Percentiles rank a stretch among this genome's conserved stretches.
Evolutionary conservation across 2,113 vertebrate species (phyloP).

Genomic region (Oryzias woworae): DNA sequence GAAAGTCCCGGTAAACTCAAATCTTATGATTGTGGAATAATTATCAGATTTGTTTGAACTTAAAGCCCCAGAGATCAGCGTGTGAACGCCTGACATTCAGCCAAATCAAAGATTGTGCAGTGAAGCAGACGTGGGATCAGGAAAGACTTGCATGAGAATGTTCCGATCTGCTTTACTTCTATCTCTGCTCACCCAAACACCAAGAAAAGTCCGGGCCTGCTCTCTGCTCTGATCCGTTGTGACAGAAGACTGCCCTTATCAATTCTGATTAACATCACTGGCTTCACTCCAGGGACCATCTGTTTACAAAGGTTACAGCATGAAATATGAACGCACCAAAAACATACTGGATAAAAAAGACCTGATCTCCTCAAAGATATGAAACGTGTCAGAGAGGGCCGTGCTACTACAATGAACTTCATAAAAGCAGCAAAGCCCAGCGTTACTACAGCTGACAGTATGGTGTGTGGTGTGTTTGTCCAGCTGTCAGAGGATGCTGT

Average conservation of each 20-base stretch:
- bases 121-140: constrained; percentile 1
- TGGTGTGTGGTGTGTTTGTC: constrained; percentile 34
- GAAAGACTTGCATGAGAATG: constrained; percentile 10
- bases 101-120: constrained; percentile 4
- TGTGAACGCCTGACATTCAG: constrained; percentile 1
- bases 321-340: not conserved
- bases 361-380: not conserved
- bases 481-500: constrained; percentile 37
- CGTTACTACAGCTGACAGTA: not conserved
- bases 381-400: not conserved
- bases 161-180: not conserved
- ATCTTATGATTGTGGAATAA: too few relatives aligned
- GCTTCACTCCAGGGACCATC: constrained; percentile 41
- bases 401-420: not conserved
- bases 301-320: constrained; percentile 36
- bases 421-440: not conserved
- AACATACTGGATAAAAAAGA: constrained; percentile 13
- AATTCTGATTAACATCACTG: constrained; percentile 62
- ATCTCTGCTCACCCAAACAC: constrained; percentile 43
- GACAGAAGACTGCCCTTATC: constrained; percentile 68
- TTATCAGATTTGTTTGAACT: too few relatives aligned
- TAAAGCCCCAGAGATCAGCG: not conserved
- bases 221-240: constrained; percentile 54
- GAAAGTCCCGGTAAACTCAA: too few relatives aligned
- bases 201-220: constrained; percentile 38